phyloP scores from a whole-genome alignment of 1,140 invertebrate genomes.

The Gonioctena quinquepunctata region DNA sequence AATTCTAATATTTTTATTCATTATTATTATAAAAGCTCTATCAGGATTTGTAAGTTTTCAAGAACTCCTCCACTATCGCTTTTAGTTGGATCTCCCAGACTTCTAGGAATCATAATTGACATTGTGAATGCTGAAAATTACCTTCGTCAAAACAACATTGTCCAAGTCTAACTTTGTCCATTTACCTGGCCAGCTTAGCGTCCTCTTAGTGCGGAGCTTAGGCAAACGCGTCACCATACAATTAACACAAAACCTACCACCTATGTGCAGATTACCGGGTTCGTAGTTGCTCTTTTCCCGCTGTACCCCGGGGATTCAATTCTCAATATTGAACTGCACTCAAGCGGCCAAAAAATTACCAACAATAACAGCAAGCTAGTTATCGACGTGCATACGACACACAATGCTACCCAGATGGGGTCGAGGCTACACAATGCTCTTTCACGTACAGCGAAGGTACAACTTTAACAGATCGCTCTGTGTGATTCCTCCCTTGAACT shows the following conservation, averaged over 20 bases:
- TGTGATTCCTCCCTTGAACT: slow-evolving; percentile 5
- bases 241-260: slow-evolving; percentile 40
- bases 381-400: slow-evolving; percentile 38
- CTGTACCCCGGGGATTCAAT: slow-evolving; percentile 30
- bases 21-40: too few species aligned
- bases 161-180: background rate
- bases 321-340: slow-evolving; percentile 37
- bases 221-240: slow-evolving; percentile 32
- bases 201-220: slow-evolving; percentile 28
- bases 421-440: slow-evolving; percentile 30
- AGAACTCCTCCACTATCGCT: too few species aligned
- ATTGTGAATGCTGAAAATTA: too few species aligned
- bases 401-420: slow-evolving; percentile 31
- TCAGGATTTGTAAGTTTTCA: too few species aligned
- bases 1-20: too few species aligned
- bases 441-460: background rate
- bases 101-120: too few species aligned
- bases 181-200: slow-evolving; percentile 4
- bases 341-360: slow-evolving; percentile 45
- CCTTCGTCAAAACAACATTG: too few species aligned
- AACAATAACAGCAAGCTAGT: slow-evolving; percentile 45
- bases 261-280: slow-evolving; percentile 42
- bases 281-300: slow-evolving; percentile 36
- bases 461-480: slow-evolving; percentile 5
- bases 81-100: too few species aligned